Evolutionary conservation across 2,888 invertebrate genomes (phyloP), one percentile per base, ranked within the genome.

Genomic region (Ferdinandea cuprea): DNA sequence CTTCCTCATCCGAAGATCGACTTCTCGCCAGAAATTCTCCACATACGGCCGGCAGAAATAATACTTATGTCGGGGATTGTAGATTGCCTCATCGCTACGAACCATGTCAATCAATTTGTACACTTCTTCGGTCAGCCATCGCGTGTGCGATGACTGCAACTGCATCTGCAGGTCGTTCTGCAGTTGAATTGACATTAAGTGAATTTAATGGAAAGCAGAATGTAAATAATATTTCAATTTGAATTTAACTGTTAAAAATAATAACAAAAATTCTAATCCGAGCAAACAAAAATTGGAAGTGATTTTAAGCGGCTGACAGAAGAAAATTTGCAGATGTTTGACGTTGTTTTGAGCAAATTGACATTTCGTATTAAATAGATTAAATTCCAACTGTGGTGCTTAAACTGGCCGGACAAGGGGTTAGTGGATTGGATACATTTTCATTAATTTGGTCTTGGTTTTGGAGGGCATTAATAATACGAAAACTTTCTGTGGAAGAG

Each of bases 41-140:
- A 90, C 90, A 80, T 89, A 90, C 0, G 90, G 89, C 3, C 90
- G 87, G 74, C 90, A 90, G 56, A 90, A 90, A 76, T 90, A 90
- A 69, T 90, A 89, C 56, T 89, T 90, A 52, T 90, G 89, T 2
- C 89, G 85, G 0, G 90, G 89, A 88, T 90, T 90, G 73, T 90
- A 90, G 25, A 90, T 89, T 2, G 90, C 90, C 58, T 89, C 90
- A 87, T 90, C 89, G 46, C 88, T 86, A 71, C 89, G 89, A 19
- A 90, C 90, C 85, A 89, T 87, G 83, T 90, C 90, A 80, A 90
- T 90, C 76, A 90, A 77, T 69, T 88, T 89, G 54, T 89, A 89
- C 2, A 90, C 90, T 25, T 90, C 90, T 61, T 90, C 89, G 7
- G 90, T 90, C 0, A 90, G 85, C 89, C 89, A 90, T 15, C 89